These are phyloP conservation scores for Pampus argenteus DNA, from an alignment of 2,797 vertebrate genomes.

Conservation along the genomic window DNA sequence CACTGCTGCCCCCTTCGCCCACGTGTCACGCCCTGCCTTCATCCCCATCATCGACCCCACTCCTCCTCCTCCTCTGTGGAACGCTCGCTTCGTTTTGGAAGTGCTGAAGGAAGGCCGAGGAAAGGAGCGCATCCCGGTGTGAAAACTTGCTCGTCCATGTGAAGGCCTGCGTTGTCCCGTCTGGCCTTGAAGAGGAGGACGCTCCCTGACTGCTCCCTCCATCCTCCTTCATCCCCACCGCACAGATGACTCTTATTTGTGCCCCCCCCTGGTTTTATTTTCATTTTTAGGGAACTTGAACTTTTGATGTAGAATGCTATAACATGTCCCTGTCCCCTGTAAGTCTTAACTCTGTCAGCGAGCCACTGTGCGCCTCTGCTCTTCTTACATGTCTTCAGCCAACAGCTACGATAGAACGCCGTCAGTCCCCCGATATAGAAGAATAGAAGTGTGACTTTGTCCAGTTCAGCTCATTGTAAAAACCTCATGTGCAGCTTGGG, in stretches of 20 bases:
- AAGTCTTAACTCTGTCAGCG: slow-evolving; percentile 72
- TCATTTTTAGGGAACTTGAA: slow-evolving; percentile 73
- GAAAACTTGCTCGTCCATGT: slow-evolving; percentile 33
- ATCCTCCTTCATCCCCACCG: slow-evolving; percentile 22
- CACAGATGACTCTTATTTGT: slow-evolving; percentile 68
- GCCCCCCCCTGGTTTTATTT: slow-evolving; percentile 63
- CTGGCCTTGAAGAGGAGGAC: slow-evolving; percentile 77
- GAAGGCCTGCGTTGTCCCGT: slow-evolving; percentile 16
- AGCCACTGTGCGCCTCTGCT: slow-evolving; percentile 31
- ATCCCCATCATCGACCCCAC: slow-evolving; percentile 17
- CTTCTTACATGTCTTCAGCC: slow-evolving; percentile 43
- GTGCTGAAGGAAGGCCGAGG: slow-evolving; percentile 78
- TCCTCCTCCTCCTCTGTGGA: slow-evolving; percentile 68
- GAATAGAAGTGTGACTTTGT: slow-evolving; percentile 48
- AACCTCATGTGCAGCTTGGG: slow-evolving; percentile 60
- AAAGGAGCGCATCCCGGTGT: slow-evolving; percentile 21
- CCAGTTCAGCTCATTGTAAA: slow-evolving; percentile 37
- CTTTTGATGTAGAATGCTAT: slow-evolving; percentile 74
- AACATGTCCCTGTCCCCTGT: slow-evolving; percentile 42
- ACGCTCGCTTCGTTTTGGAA: slow-evolving; percentile 96
- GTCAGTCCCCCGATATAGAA: slow-evolving; percentile 34
- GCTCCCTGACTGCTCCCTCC: slow-evolving; percentile 41
- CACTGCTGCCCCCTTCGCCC: slow-evolving; percentile 63
- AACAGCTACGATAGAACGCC: slow-evolving; percentile 35
- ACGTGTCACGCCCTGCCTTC: slow-evolving; percentile 61